Base-by-base conservation (phyloP, 2,113 vertebrate genomes). In the Carlito syrichta region DNA sequence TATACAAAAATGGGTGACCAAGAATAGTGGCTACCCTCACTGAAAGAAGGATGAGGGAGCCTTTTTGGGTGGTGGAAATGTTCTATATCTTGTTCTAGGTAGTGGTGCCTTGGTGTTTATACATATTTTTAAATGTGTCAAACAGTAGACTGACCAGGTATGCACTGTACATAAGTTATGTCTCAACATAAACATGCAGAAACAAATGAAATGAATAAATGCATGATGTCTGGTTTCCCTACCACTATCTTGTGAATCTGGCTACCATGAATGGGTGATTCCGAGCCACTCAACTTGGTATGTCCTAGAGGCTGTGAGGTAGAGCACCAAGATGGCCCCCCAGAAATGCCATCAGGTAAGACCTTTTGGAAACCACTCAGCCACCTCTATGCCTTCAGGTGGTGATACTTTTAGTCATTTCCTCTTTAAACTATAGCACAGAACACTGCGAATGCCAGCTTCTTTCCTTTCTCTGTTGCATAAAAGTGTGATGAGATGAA, bases 221-320 rank as follows among this genome's bases (percentile, higher is more conserved):
- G 58, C 22, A n/a, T 22, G 22, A 60, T 10, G 19, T 19, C n/a
- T 43, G 38, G 3, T 56, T 83, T 77, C 45, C 62, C 19, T 63
- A 14, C 20, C 45, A 27, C 38, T 1, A 22, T 38, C 85, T 38
- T 2, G 1, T 32, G 22, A 22, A 19, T 8, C 45, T 35, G 71
- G 50, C 50, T 19, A 8, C 83, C 10, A 1, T 19, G 45, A 69
- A 38, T 14, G 3, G 3, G 40, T 45, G 82, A 38, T 38, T 40
- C 56, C 12, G 50, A 54, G 35, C 27, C 54, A 25, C 45, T 69
- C 45, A n/a, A 0, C 19, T 10, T 1, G 27, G 43, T 6, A 3
- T 32, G n/a, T 16, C 6, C 0, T 3, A 50, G 22, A 40, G 52
- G 4, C 50, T 12, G 19, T 3, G 17, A 45, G 43, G 35, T 19